A percentile compares a stretch with the other conserved stretches of the same genome.
phyloP scores from a whole-genome alignment of 64 coral and sea anemone species.

The Pachyseris speciosa region DNA sequence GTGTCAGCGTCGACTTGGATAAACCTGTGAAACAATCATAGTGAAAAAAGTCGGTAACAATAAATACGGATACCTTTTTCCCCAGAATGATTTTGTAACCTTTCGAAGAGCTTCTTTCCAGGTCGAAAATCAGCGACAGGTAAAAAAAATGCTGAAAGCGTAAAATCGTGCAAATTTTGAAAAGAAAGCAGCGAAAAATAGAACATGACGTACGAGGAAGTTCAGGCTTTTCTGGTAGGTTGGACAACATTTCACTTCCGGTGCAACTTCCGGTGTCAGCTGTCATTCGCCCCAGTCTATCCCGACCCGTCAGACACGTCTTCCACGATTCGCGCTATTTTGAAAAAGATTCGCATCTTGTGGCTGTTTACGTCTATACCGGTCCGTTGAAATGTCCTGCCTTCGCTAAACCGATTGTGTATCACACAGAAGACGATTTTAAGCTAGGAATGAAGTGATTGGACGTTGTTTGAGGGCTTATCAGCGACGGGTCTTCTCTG shows the following conservation, averaged over 20 bases:
- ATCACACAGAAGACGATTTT: not conserved
- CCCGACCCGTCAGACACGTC: conserved; percentile 1
- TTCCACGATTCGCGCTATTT: conserved; percentile 30
- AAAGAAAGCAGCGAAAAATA: no score
- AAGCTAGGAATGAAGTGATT: not conserved
- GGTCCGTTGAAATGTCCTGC: not conserved
- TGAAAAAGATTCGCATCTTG: not conserved
- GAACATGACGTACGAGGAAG: no score
- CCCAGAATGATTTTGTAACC: no score
- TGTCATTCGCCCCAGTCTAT: not conserved
- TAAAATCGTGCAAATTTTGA: no score
- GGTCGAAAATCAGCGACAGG: no score
- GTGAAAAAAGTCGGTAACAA: no score
- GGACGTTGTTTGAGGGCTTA: not conserved
- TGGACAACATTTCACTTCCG: not conserved
- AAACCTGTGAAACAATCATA: no score
- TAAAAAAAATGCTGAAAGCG: no score
- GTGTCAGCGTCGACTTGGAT: no score
- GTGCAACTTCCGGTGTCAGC: not conserved
- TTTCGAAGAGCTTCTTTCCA: no score
- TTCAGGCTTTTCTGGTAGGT: no score
- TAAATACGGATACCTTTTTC: no score
- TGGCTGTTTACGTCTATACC: not conserved
- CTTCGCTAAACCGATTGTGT: not conserved
- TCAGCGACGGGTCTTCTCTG: not conserved